These are phyloP conservation scores for Napeogenes sylphis DNA, from an alignment of 2,888 invertebrate species.

Conservation along the genomic window DNA sequence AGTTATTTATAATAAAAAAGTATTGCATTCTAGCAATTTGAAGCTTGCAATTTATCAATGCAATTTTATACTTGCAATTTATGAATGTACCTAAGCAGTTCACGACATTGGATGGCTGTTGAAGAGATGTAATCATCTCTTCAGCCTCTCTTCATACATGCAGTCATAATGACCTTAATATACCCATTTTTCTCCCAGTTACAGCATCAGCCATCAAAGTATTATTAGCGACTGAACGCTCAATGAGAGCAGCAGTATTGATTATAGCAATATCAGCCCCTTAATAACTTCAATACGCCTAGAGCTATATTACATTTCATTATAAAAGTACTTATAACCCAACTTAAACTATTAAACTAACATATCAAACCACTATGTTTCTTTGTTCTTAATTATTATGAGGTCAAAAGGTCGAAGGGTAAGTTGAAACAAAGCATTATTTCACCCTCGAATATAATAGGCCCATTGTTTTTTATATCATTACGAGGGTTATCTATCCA, in stretches of 20 bases:
- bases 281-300: background rate
- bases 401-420: constrained; percentile 5
- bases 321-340: background rate
- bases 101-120: too few relatives aligned
- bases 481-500: constrained; percentile 13
- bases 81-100: too few relatives aligned
- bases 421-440: constrained; percentile 13
- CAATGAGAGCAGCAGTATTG: background rate
- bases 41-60: too few relatives aligned
- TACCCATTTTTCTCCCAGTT: too few relatives aligned
- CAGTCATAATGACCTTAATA: too few relatives aligned
- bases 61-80: too few relatives aligned
- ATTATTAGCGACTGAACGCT: too few relatives aligned
- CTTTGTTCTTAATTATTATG: constrained; percentile 11
- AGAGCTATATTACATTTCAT: background rate
- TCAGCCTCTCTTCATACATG: too few relatives aligned
- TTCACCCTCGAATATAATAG: constrained; percentile 8
- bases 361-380: background rate
- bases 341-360: constrained; percentile 7
- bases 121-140: too few relatives aligned
- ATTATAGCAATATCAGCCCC: background rate
- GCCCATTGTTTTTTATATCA: constrained; percentile 13
- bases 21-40: too few relatives aligned
- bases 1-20: too few relatives aligned
- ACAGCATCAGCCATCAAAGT: too few relatives aligned